Evolutionary conservation across 2,113 vertebrate genomes (phyloP), one percentile per base, ranked within the genome.

Genomic region (Calidris pygmaea): DNA sequence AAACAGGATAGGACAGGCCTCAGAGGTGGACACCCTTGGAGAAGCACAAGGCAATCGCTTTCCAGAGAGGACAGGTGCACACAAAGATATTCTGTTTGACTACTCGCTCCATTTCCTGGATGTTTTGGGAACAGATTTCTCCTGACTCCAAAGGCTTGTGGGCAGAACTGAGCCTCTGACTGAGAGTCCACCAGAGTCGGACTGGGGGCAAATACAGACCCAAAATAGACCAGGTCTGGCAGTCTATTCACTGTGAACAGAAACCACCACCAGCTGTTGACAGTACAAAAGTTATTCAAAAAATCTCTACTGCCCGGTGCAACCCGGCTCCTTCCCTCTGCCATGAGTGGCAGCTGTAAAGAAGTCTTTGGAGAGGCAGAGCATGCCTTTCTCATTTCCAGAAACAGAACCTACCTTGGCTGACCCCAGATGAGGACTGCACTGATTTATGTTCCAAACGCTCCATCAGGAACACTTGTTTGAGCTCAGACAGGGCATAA

Each of bases 331-430:
- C 32, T 76, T 71, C 32, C 14, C 8, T 87, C 60, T 50, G 30
- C n/a, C 39, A 35, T 52, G 93, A 96, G 45, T 78, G 94, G 89
- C 93, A 97, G 94, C 97, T 98, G 96, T 89, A 91, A 90, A 81
- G 50, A 93, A 81, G 85, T 93, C 67, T 79, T 70, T 41, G 45
- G 80, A 96, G 94, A 90, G 89, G 66, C 93, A 73, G 68, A 95
- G 78, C 22, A 3, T 48, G 55, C 63, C 30, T 94, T 94, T 88
- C 9, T 76, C 30, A 3, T 84, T 97, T 97, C 79, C 95, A 96
- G 95, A 97, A 96, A 83, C 81, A 80, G 37, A 96, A 73, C 50
- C 87, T 89, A 63, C 66, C 59, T 87, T 93, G 85, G 68, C 68
- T 87, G 48, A 63, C 16, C 73, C 78, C 9, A 24, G 23, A 60